Base-by-base conservation (phyloP, 1,140 invertebrate species). In the Drosophila tsacasi region DNA sequence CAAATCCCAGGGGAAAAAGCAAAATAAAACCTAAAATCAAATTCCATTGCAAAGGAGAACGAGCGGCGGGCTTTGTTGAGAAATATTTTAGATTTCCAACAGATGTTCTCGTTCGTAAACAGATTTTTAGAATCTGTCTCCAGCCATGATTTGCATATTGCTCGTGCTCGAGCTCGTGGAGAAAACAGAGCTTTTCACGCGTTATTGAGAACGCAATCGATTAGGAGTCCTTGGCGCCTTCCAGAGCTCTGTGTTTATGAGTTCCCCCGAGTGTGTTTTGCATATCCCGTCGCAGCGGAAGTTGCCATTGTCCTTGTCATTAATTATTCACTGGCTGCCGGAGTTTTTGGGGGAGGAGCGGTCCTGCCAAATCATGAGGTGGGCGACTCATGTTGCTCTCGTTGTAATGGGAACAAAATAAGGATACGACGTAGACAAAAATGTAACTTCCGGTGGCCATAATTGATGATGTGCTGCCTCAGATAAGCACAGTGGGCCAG, bases 21-120 rank as follows among this genome's bases (percentile, higher is more conserved):
- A 84, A 84, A 84, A 84, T 69, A 83, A 84, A 89, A 79, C 80
- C 52, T 50, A 64, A 66, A 75, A 80, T 73, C 69, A 52, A 73
- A 73, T 73, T 73, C 67, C 67, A 23, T 42, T 10, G 69, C 69
- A 50, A 49, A 40, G 50, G 49, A 67, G 63, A 68, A 21, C 13
- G 46, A 13, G 21, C 9, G 50, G 25, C 21, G 19, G 44, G 30
- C 62, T 54, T 65, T 72, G 61, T 71, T 49, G 76, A 60, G 71
- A 84, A 79, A 89, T 90, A 90, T 81, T 89, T 79, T 47, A 81
- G 81, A 79, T 83, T 79, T 65, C 64, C 71, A 79, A 76, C 84
- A 89, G 84, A 84, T 90, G 84, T 84, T 84, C n/a, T 62, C 69
- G 52, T 83, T 81, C 68, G 77, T 68, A 89, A 83, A 83, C 83